phyloP scores from a whole-genome alignment of 2,797 vertebrate genomes.

The Pipistrellus pipistrellus region DNA sequence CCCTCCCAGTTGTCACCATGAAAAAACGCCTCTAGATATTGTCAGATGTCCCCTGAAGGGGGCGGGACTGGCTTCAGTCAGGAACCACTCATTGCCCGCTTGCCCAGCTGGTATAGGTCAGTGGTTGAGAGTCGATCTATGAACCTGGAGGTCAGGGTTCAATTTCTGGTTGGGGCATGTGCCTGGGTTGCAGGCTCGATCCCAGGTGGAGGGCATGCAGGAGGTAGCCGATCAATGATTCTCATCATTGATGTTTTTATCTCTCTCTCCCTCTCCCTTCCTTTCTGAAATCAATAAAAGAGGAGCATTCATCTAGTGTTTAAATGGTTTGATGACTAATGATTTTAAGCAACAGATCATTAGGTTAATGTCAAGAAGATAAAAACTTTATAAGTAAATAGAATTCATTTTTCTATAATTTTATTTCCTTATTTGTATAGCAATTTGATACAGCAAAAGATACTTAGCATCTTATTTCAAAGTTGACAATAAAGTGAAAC shows the following conservation, averaged over 20 bases:
- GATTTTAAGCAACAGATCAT: not conserved
- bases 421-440: not conserved
- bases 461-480: conserved; percentile 19
- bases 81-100: too few relatives aligned
- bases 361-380: not conserved
- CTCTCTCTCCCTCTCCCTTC: too few relatives aligned
- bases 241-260: too few relatives aligned
- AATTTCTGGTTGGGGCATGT: too few relatives aligned
- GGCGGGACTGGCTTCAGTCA: too few relatives aligned
- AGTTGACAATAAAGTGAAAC: conserved; percentile 30
- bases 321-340: not conserved
- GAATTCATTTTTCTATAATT: not conserved
- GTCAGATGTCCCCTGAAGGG: not conserved
- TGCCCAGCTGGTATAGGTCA: too few relatives aligned
- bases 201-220: too few relatives aligned
- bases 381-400: not conserved
- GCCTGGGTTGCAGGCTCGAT: too few relatives aligned
- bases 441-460: conserved; percentile 11
- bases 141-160: too few relatives aligned
- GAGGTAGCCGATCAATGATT: too few relatives aligned
- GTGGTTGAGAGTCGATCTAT: too few relatives aligned
- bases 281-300: not conserved
- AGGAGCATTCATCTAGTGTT: not conserved
- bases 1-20: not conserved
- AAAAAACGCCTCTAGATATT: not conserved